Percentiles rank a stretch among this genome's conserved stretches.
Conservation (phyloP, 2,797 vertebrate genomes). For the Karalla daura region DNA sequence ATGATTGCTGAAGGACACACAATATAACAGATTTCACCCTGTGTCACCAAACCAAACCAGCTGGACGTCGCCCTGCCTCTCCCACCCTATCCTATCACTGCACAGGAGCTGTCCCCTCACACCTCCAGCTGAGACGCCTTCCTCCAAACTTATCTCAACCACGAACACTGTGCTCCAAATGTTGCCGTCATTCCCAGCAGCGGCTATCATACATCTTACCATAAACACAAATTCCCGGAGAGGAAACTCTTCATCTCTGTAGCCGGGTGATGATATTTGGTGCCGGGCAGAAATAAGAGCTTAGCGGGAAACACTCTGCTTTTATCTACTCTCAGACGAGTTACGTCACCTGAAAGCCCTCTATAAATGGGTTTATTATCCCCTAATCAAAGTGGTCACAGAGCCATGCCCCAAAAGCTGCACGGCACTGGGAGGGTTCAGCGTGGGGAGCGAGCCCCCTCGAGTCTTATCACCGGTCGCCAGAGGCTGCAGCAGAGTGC, state of each 20-base stretch:
- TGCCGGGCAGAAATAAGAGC: conserved; percentile 45
- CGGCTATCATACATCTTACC: not conserved
- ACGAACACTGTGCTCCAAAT: not conserved
- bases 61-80: not conserved
- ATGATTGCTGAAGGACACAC: conserved; percentile 14
- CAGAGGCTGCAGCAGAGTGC: conserved; percentile 74
- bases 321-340: conserved; percentile 51
- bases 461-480: conserved; percentile 65
- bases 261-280: conserved; percentile 50
- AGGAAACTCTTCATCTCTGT: conserved; percentile 5
- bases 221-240: conserved; percentile 9
- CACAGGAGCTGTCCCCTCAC: not conserved
- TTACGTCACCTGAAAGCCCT: conserved; percentile 69
- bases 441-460: conserved; percentile 48
- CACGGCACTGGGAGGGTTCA: conserved; percentile 45
- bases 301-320: conserved; percentile 41
- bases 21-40: conserved; percentile 16
- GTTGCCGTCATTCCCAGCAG: not conserved
- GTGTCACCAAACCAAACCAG: conserved; percentile 5
- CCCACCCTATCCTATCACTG: not conserved
- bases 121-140: not conserved
- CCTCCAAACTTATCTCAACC: not conserved
- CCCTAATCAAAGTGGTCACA: conserved; percentile 74
- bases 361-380: conserved; percentile 77
- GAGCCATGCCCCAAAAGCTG: conserved; percentile 61